These are phyloP conservation scores for Bubo bubo DNA, from an alignment of 2,113 vertebrate genomes.

Conservation along the genomic window DNA sequence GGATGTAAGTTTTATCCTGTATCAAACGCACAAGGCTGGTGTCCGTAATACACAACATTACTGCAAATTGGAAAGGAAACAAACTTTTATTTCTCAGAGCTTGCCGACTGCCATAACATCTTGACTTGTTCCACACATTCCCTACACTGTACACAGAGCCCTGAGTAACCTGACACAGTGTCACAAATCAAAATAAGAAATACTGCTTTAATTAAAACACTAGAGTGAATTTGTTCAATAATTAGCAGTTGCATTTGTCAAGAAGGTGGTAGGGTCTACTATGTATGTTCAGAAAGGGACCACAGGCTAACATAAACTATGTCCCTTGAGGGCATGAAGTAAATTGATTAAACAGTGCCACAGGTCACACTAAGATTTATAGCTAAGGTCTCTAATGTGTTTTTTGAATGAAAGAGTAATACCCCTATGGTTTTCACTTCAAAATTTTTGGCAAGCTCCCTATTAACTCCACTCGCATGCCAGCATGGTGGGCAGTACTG, in stretches of 20 bases:
- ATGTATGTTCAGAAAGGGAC: not conserved
- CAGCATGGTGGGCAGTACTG: constrained; percentile 2
- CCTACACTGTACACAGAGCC: not conserved
- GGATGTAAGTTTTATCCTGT: not conserved
- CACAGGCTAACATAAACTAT: not conserved
- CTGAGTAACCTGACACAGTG: not conserved
- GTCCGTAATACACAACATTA: not conserved
- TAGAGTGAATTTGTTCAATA: not conserved
- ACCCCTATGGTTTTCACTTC: constrained; percentile 1
- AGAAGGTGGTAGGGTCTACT: not conserved
- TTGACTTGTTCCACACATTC: not conserved
- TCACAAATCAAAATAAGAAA: constrained; percentile 21
- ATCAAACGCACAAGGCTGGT: not conserved
- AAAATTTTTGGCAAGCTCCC: constrained; percentile 20
- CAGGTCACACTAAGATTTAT: constrained; percentile 22
- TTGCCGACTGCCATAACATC: not conserved
- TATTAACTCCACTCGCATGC: not conserved
- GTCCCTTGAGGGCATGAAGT: not conserved
- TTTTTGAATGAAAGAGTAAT: constrained; percentile 52
- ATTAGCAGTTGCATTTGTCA: not conserved
- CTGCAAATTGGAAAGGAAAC: not conserved
- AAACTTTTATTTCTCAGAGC: not conserved
- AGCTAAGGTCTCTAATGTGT: constrained; percentile 19
- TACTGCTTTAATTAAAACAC: constrained; percentile 32
- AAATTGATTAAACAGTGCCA: constrained; percentile 30